Evolutionary conservation across 2,113 vertebrate species (phyloP).

Genomic region (Abramis brama): DNA sequence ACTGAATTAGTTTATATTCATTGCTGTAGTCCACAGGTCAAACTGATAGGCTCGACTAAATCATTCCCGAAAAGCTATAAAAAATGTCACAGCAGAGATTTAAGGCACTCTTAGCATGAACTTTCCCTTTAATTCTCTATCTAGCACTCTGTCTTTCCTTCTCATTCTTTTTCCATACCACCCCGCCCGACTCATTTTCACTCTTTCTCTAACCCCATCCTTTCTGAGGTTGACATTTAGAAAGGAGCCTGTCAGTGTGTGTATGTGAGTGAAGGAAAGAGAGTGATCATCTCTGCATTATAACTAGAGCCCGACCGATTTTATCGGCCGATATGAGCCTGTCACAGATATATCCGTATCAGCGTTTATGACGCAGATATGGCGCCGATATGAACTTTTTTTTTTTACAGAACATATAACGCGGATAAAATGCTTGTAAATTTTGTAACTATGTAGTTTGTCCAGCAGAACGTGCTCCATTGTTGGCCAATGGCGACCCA

Average conservation of each 20-base stretch:
- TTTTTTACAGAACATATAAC: too few species aligned
- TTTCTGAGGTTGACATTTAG: slow-evolving; percentile 60
- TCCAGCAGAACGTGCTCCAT: too few species aligned
- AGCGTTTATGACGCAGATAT: too few species aligned
- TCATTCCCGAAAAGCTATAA: slow-evolving; percentile 56
- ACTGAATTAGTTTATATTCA: slow-evolving; percentile 58
- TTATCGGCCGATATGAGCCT: too few species aligned
- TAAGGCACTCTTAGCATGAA: slow-evolving; percentile 50
- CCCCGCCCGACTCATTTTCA: slow-evolving; percentile 19
- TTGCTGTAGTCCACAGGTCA: slow-evolving; percentile 41
- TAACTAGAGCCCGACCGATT: background rate
- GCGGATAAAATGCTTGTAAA: too few species aligned
- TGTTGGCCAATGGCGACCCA: too few species aligned
- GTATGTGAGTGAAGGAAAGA: slow-evolving; percentile 14
- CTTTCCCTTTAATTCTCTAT: slow-evolving; percentile 35
- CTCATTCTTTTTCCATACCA: background rate
- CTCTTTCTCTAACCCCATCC: slow-evolving; percentile 18
- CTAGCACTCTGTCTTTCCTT: slow-evolving; percentile 27
- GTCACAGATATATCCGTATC: too few species aligned
- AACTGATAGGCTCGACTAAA: slow-evolving; percentile 52
- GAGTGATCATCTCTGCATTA: slow-evolving; percentile 47
- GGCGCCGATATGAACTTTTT: too few species aligned
- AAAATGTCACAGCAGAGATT: slow-evolving; percentile 61
- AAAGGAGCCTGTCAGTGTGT: slow-evolving; percentile 24
- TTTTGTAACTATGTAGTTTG: too few species aligned